A percentile compares a stretch with the other conserved stretches of the same genome.
phyloP scores from a whole-genome alignment of 2,113 vertebrate species.

The Indicator indicator region DNA sequence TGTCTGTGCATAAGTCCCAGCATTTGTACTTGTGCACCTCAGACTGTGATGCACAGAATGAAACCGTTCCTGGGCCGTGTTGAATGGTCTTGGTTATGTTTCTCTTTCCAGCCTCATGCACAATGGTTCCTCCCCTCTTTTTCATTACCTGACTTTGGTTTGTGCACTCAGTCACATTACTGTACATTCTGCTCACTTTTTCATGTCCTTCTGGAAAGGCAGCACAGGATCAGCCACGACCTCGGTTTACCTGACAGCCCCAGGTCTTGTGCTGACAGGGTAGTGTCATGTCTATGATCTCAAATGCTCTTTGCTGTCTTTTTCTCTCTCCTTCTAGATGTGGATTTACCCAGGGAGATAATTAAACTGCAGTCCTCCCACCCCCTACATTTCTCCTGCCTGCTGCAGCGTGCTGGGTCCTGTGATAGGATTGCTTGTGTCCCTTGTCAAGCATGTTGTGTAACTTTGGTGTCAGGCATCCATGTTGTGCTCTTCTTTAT shows the following conservation, averaged over 20 bases:
- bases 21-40: background rate
- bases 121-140: background rate
- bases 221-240: background rate
- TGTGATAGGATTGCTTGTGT: background rate
- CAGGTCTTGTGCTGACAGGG: background rate
- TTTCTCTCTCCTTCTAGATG: background rate
- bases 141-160: background rate
- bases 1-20: background rate
- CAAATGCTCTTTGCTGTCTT: slow-evolving; percentile 25
- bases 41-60: background rate
- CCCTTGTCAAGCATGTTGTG: background rate
- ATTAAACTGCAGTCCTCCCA: background rate
- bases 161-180: background rate
- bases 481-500: background rate
- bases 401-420: background rate
- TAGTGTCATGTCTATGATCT: background rate
- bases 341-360: background rate
- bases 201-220: background rate
- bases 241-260: slow-evolving; percentile 28
- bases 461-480: background rate
- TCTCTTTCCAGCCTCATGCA: background rate
- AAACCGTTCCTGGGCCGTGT: background rate
- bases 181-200: background rate
- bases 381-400: background rate
- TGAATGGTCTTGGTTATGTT: background rate